Base-by-base conservation (phyloP, 2,113 vertebrate species). In the Misgurnus anguillicaudatus region DNA sequence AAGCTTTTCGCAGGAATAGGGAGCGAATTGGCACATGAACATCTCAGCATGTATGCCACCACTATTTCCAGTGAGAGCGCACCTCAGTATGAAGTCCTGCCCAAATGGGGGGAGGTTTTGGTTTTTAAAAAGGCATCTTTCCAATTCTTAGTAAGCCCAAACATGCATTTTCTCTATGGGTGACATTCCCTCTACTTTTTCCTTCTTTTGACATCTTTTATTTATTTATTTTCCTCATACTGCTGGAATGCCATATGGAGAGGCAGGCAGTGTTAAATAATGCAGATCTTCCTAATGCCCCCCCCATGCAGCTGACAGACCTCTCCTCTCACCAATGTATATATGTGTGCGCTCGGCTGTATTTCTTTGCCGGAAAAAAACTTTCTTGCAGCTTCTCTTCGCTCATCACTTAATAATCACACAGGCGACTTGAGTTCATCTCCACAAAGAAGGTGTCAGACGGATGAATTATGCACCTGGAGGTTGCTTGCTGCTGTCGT, bases 251-350 rank as follows among this genome's bases (percentile, higher is more conserved):
- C 41, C 77, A 78, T 36, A 75, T 68, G 79, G 79, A 62, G 57
- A 19, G 38, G 75, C n/a, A 21, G 66, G 81, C 31, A 5, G 73
- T 75, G 16, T 70, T 87, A 74, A 88, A 86, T 85, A 83, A 87
- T 75, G 80, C 48, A 87, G 69, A 36, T 41, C 53, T 57, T 57
- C 9, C 53, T 14, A 19, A 19, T 57, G n/a, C 6, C 53, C n/a
- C 63, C 57, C 24, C 85, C 73, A 81, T 88, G 84, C 85, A 87
- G 77, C 84, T 83, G 86, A 83, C 83, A 63, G 81, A 68, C 17
- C 38, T 67, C 63, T 17, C 19, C 78, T 9, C 4, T 36, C 16
- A n/a, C 24, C 24, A 39, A 17, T n/a, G 48, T 71, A 17, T 38
- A 16, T 51, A 24, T 55, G 48, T 17, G 48, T 55, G 31, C 38